Evolutionary conservation across 2,888 invertebrate genomes (phyloP).

Genomic region (Drosophila atripex): DNA sequence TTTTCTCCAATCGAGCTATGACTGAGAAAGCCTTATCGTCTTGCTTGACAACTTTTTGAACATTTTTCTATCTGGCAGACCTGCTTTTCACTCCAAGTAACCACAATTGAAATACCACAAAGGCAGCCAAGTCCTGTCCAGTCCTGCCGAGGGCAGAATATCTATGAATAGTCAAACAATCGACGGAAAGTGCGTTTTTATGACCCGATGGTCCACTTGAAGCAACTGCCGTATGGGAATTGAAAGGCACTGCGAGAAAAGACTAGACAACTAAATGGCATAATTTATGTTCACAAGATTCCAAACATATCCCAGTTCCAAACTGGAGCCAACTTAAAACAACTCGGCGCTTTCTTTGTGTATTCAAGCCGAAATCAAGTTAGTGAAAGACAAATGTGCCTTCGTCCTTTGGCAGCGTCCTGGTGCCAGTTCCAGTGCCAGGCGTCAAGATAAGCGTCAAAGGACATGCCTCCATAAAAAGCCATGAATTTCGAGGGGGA

Average conservation of each 20-base stretch:
- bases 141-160: slow-evolving; percentile 13
- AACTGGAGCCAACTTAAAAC: not conserved
- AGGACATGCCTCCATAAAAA: slow-evolving; percentile 59
- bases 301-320: not conserved
- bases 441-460: slow-evolving; percentile 69
- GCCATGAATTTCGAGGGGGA: slow-evolving; percentile 17
- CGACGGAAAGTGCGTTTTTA: slow-evolving; percentile 55
- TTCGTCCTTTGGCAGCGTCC: slow-evolving; percentile 2
- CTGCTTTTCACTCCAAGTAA: slow-evolving; percentile 16
- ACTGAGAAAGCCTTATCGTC: not conserved
- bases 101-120: slow-evolving; percentile 26
- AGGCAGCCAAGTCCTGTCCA: slow-evolving; percentile 15
- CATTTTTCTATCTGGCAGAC: not conserved
- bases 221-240: slow-evolving; percentile 2
- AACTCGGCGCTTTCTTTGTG: not conserved
- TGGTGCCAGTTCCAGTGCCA: slow-evolving; percentile 31
- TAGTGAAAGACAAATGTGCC: slow-evolving; percentile 64
- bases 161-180: slow-evolving; percentile 30
- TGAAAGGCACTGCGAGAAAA: slow-evolving; percentile 14
- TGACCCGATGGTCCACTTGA: slow-evolving; percentile 48
- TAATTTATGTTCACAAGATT: no score
- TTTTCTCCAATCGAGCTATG: no score
- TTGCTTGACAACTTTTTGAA: not conserved
- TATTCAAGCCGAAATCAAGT: slow-evolving; percentile 58
- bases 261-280: not conserved